Conservation (phyloP, 2,888 invertebrate genomes). For the Linyphia triangularis region DNA sequence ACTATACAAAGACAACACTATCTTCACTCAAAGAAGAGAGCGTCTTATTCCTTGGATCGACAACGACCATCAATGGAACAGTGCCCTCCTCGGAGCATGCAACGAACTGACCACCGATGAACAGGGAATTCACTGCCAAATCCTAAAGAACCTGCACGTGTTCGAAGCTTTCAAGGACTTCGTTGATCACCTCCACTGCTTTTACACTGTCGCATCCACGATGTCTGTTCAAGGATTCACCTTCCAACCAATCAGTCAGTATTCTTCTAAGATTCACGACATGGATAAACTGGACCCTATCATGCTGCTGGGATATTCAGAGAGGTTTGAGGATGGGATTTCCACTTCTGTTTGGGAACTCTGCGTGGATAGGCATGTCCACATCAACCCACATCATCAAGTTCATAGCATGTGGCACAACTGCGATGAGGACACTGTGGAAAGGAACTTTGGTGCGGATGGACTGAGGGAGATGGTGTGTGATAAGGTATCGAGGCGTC, state of each 20-base stretch:
- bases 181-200: slow-evolving; percentile 49
- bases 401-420: slow-evolving; percentile 56
- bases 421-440: background rate
- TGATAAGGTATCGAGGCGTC: slow-evolving; percentile 66
- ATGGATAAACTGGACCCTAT: slow-evolving; percentile 70
- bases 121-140: background rate
- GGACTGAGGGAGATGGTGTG: slow-evolving; percentile 65
- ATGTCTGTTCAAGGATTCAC: slow-evolving; percentile 13
- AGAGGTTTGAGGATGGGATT: slow-evolving; percentile 52
- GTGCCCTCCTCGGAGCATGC: slow-evolving; percentile 22
- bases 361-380: slow-evolving; percentile 57
- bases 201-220: slow-evolving; percentile 25
- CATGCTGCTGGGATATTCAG: slow-evolving; percentile 64
- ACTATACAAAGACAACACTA: slow-evolving; percentile 26
- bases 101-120: slow-evolving; percentile 16
- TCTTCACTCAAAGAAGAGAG: slow-evolving; percentile 18
- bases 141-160: slow-evolving; percentile 12
- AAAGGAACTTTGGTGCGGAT: background rate
- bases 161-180: slow-evolving; percentile 43
- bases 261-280: slow-evolving; percentile 54
- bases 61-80: slow-evolving; percentile 42
- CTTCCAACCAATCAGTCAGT: slow-evolving; percentile 29
- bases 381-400: slow-evolving; percentile 63
- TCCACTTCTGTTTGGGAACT: slow-evolving; percentile 56
- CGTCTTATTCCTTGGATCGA: background rate